Percentiles rank a stretch among this genome's conserved stretches.
Conservation (phyloP, 2,888 invertebrate species). For the Drosophila anomalipes region DNA sequence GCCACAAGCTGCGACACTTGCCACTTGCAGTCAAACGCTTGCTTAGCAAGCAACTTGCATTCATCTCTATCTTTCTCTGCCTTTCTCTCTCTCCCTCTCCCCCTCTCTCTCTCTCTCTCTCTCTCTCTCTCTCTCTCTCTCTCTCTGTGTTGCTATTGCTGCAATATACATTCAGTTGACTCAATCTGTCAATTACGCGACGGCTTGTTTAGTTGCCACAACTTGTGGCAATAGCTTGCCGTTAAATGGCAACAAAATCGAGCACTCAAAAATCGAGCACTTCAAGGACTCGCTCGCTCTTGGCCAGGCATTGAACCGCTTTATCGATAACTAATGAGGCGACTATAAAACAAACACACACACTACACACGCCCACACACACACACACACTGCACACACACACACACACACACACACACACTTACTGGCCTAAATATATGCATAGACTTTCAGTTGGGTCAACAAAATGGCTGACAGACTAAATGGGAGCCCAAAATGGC, state of each 20-base stretch:
- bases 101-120: not conserved
- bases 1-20: conserved; percentile 43
- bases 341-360: conserved; percentile 58
- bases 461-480: conserved; percentile 63
- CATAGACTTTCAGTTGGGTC: conserved; percentile 48
- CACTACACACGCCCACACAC: conserved; percentile 16
- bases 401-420: not conserved
- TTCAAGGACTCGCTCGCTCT: conserved; percentile 28
- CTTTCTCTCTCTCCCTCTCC: no score
- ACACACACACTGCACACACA: conserved; percentile 13
- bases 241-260: conserved; percentile 30
- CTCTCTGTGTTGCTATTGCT: not conserved
- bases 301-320: conserved; percentile 62
- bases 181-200: not conserved
- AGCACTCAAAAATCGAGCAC: conserved; percentile 40
- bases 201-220: conserved; percentile 26
- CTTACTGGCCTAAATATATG: conserved; percentile 10
- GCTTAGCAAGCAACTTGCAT: conserved; percentile 27
- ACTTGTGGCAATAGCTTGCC: conserved; percentile 35
- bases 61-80: conserved; percentile 20
- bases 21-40: conserved; percentile 24
- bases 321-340: conserved; percentile 78
- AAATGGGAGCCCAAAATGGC: conserved; percentile 45
- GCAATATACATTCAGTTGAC: not conserved
- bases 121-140: no score